Evolutionary conservation across 2,113 vertebrate genomes (phyloP), one percentile per base, ranked within the genome.

Genomic region (Oryzias javanicus): DNA sequence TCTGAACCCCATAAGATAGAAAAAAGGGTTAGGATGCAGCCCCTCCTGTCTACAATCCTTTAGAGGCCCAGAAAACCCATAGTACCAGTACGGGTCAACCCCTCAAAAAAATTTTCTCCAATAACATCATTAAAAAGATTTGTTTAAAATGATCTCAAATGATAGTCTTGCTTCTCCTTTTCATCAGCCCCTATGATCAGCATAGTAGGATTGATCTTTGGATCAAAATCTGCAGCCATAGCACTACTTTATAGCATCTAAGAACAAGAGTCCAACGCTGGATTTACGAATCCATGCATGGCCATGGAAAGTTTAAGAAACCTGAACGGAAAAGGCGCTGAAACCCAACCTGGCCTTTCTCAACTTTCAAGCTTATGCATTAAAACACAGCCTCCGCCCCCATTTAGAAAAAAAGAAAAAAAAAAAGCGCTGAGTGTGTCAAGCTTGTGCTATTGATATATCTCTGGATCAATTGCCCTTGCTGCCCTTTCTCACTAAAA

Each of bases 361-460:
- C 69, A 2, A 15, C 72, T 84, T 81, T 74, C 75, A 65, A 53
- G 53, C 46, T 18, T 48, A 55, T 41, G 22, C 58, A 20, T 60
- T 58, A 53, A 77, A 74, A 60, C 49, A 45, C 60, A 81, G 81
- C 70, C 0, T 49, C 60, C 51, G 48, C 62, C 48, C 42, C 41
- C 27, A 35, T 67, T 41, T 17, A 17, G 22, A 22, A 35, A 35
- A 35, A 35, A 35, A 12, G 10, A 35, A 3, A 82, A 35, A 12
- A 35, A 35, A 3, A 82, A 84, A 86, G 66, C 79, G 81, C 84
- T 74, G 74, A 85, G 69, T 61, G 14, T 66, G 51, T 49, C 13
- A 24, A 44, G 66, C 62, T 72, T 64, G 70, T 29, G 59, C 47
- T 81, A 81, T 79, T 63, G 78, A 89, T 81, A 74, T 17, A 29